These are phyloP conservation scores for Isoperla grammatica DNA, from an alignment of 2,888 invertebrate species.

Conservation along the genomic window DNA sequence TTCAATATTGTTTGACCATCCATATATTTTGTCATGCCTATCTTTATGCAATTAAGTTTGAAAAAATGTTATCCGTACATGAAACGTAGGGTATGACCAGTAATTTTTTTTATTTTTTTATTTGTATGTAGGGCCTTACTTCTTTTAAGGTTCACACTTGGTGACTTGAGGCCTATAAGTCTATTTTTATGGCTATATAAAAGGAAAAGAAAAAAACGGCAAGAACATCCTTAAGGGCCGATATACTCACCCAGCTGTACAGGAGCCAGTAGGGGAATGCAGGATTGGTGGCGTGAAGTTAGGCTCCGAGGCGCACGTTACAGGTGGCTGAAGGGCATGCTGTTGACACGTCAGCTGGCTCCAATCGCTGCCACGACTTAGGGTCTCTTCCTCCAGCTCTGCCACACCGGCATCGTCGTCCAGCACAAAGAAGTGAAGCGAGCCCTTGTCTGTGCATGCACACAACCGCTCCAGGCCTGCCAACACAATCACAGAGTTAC, in stretches of 20 bases:
- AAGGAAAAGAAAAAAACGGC: too few relatives aligned
- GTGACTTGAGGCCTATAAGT: too few relatives aligned
- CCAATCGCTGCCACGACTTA: not conserved
- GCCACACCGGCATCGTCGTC: slow-evolving; percentile 67
- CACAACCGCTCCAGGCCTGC: slow-evolving; percentile 75
- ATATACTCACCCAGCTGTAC: not conserved
- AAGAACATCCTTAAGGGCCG: too few relatives aligned
- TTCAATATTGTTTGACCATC: too few relatives aligned
- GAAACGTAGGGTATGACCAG: too few relatives aligned
- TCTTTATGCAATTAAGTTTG: too few relatives aligned
- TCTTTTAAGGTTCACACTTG: not conserved
- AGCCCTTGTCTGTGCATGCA: slow-evolving; percentile 73
- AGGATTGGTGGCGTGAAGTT: not conserved
- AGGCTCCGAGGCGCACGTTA: not conserved
- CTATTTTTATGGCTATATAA: too few relatives aligned
- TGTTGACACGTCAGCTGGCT: not conserved
- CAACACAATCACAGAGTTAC: slow-evolving; percentile 28
- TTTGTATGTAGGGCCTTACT: not conserved
- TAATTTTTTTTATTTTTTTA: too few relatives aligned
- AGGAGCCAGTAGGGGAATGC: not conserved
- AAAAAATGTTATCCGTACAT: too few relatives aligned
- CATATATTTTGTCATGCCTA: too few relatives aligned
- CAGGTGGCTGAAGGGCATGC: too few relatives aligned
- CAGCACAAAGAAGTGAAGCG: slow-evolving; percentile 75
- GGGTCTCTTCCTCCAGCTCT: slow-evolving; percentile 64